phyloP scores from a whole-genome alignment of 2,113 vertebrate genomes.

The Cyanocitta stelleri region DNA sequence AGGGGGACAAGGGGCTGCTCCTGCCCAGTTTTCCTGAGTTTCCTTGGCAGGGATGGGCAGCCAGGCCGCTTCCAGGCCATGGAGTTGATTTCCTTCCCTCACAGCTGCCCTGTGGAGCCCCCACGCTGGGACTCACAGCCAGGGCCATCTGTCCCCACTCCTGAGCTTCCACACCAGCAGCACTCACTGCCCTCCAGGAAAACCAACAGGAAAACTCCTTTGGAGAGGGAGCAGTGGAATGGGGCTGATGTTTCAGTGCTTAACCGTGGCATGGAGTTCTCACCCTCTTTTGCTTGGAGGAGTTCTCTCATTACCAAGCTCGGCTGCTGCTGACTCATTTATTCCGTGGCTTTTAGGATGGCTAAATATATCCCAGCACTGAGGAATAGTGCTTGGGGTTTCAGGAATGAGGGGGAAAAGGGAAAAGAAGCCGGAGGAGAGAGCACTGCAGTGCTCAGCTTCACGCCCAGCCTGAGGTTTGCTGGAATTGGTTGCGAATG shows the following conservation, averaged over 20 bases:
- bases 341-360: neutral
- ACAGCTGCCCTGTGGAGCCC: neutral
- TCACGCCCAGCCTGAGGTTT: neutral
- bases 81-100: neutral
- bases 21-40: accelerated
- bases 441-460: neutral
- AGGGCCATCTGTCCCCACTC: neutral
- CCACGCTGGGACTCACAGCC: neutral
- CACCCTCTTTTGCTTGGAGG: neutral
- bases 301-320: neutral
- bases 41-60: neutral
- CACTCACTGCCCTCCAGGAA: neutral
- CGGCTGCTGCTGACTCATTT: neutral
- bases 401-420: neutral
- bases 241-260: neutral
- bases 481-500: neutral
- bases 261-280: neutral
- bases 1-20: neutral
- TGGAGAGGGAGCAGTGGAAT: neutral
- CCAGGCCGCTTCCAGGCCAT: accelerated
- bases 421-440: neutral
- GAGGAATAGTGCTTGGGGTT: neutral
- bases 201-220: neutral
- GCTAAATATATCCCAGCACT: neutral
- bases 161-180: neutral